Conservation (phyloP, 2,888 invertebrate genomes). For the Metallyticus violacea region DNA sequence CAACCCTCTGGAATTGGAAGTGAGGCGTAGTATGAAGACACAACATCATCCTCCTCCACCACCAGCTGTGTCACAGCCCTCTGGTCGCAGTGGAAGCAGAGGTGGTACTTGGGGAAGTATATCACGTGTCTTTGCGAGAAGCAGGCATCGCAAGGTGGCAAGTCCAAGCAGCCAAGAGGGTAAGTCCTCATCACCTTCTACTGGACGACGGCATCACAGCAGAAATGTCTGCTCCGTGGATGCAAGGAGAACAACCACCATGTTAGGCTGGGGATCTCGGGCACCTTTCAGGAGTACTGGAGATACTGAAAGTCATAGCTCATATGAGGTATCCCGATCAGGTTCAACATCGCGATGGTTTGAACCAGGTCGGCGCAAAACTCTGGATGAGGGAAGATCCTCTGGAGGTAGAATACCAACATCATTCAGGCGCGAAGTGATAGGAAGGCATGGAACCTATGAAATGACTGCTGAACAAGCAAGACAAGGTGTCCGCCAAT, state of each 20-base stretch:
- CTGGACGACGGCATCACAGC: background rate
- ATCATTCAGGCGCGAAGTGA: background rate
- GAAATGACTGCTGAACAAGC: constrained; percentile 12
- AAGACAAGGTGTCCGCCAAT: constrained; percentile 1
- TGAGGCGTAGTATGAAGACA: constrained; percentile 39
- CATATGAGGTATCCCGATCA: constrained; percentile 1
- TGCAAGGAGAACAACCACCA: background rate
- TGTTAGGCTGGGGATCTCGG: constrained; percentile 6
- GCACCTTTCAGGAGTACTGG: background rate
- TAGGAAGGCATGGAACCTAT: background rate
- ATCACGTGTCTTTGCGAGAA: constrained; percentile 82
- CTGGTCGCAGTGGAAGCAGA: constrained; percentile 52
- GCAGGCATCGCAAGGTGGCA: constrained; percentile 76
- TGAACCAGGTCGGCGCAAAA: constrained; percentile 3
- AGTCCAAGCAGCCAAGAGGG: constrained; percentile 64
- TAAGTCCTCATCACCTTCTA: constrained; percentile 43
- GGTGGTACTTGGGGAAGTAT: constrained; percentile 90
- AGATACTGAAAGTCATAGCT: background rate
- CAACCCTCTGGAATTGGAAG: constrained; percentile 55
- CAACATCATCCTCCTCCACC: constrained; percentile 3
- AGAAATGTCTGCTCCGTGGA: background rate
- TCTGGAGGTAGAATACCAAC: background rate
- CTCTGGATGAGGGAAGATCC: constrained; percentile 1
- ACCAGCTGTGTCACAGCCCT: constrained; percentile 41
- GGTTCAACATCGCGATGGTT: background rate